phyloP scores from a whole-genome alignment of 2,113 vertebrate genomes.

The Procavia capensis region DNA sequence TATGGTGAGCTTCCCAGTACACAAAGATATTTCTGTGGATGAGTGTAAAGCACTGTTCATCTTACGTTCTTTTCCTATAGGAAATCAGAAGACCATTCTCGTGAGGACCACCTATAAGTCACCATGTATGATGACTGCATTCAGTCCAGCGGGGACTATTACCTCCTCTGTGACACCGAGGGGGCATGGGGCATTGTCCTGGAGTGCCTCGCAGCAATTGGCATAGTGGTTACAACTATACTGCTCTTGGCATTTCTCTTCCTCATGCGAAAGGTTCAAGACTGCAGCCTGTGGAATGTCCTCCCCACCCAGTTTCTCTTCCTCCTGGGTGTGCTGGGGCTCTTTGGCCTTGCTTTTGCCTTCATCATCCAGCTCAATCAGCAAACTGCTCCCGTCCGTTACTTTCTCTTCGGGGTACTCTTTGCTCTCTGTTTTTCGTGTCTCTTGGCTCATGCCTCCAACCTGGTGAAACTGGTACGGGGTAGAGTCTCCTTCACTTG shows the following conservation, averaged over 20 bases:
- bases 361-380: conserved; percentile 87
- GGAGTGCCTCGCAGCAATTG: conserved; percentile 88
- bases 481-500: conserved; percentile 83
- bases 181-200: conserved; percentile 88
- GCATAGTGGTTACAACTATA: conserved; percentile 85
- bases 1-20: background rate
- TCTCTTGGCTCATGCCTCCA: conserved; percentile 86
- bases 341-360: conserved; percentile 90
- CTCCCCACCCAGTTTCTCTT: conserved; percentile 87
- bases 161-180: conserved; percentile 86
- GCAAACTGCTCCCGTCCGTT: conserved; percentile 88
- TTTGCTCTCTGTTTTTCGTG: conserved; percentile 91
- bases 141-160: conserved; percentile 78
- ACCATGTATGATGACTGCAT: conserved; percentile 84
- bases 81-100: conserved; percentile 5
- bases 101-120: background rate
- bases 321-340: conserved; percentile 88
- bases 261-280: conserved; percentile 83
- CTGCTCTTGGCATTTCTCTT: conserved; percentile 85
- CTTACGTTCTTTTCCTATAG: conserved; percentile 42
- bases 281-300: conserved; percentile 75
- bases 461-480: conserved; percentile 86
- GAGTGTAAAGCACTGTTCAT: background rate
- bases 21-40: background rate
- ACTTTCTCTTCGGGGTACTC: conserved; percentile 90